Percentiles rank a stretch among this genome's conserved stretches.
Conservation (phyloP, 2,113 vertebrate species). For the Chloebia gouldiae region DNA sequence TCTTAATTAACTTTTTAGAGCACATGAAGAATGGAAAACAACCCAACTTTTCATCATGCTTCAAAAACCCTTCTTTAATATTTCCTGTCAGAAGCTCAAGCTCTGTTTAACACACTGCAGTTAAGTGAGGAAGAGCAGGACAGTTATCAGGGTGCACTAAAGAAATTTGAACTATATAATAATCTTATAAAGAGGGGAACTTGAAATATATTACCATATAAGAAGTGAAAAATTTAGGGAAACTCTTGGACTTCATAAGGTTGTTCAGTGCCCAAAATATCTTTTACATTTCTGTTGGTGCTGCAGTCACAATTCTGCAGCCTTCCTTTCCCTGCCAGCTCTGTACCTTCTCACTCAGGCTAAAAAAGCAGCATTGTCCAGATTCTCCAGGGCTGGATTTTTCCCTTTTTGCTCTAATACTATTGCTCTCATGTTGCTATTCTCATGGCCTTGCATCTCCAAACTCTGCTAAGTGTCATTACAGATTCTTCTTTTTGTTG, state of each 20-base stretch:
- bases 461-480: not conserved
- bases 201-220: not conserved
- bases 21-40: not conserved
- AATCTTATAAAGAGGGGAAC: not conserved
- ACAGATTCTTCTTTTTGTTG: not conserved
- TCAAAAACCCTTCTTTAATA: not conserved
- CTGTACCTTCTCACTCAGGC: not conserved
- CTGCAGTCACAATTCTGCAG: not conserved
- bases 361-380: not conserved
- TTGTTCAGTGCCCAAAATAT: not conserved
- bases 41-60: not conserved
- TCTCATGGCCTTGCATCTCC: not conserved
- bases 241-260: not conserved
- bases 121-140: not conserved
- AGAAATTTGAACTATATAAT: not conserved
- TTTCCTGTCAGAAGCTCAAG: not conserved
- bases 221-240: not conserved
- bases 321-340: not conserved
- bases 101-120: not conserved
- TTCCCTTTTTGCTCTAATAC: not conserved
- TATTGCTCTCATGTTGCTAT: not conserved
- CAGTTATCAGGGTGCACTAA: not conserved
- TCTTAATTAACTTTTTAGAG: slow-evolving; percentile 5
- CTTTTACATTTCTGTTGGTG: not conserved
- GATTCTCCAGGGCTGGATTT: not conserved